Conservation (phyloP, 1,140 invertebrate genomes). For the Akabosia matsudoensis region DNA sequence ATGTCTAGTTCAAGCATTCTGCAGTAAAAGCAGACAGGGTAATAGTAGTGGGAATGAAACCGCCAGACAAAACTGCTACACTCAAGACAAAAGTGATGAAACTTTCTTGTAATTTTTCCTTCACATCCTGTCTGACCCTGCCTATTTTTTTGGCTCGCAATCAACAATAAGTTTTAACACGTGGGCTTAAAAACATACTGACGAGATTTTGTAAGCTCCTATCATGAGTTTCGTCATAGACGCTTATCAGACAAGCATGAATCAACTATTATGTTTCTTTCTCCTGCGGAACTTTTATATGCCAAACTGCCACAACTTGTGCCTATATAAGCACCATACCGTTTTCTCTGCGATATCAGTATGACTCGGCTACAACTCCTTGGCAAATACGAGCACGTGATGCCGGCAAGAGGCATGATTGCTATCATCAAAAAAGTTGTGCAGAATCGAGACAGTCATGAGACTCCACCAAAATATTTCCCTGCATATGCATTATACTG, state of each 20-base stretch:
- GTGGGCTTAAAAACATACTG: no score
- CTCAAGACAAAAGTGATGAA: neutral
- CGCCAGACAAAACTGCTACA: constrained; percentile 10
- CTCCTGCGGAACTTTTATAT: neutral
- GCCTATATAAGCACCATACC: neutral
- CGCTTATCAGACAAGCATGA: no score
- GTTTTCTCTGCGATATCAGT: no score
- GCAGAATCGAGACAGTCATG: neutral
- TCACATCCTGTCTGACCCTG: neutral
- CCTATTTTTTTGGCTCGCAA: neutral
- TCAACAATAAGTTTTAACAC: no score
- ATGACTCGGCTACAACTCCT: no score
- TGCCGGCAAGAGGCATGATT: neutral
- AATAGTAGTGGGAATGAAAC: neutral
- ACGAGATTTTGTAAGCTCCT: neutral
- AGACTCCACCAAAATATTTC: no score
- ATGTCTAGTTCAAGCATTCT: no score
- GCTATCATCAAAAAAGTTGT: neutral
- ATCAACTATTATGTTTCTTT: neutral
- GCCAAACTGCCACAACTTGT: neutral
- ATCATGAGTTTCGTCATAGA: no score
- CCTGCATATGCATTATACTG: no score
- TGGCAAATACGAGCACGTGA: neutral
- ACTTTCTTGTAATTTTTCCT: neutral
- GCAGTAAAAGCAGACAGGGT: neutral